Conservation (phyloP, 2,888 invertebrate genomes). For the Morinoia aosen region DNA sequence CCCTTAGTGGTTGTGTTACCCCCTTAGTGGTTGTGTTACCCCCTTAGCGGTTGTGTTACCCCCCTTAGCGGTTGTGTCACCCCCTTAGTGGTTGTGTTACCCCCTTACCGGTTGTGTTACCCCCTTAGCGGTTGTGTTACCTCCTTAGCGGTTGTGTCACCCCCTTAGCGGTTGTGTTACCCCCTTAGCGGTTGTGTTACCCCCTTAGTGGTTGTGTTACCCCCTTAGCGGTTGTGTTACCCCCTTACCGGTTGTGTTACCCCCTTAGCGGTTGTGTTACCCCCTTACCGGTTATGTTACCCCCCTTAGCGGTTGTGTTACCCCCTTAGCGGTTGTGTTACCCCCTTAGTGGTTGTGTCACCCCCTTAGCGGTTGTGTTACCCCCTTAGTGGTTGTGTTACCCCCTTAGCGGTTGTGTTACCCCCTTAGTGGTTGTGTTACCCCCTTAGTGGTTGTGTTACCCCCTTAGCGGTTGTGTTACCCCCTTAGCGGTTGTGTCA, state of each 20-base stretch:
- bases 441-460: too few relatives aligned
- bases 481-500: not conserved
- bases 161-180: not conserved
- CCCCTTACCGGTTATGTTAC: not conserved
- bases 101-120: too few relatives aligned
- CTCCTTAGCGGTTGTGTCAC: not conserved
- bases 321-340: not conserved
- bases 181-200: not conserved
- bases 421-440: not conserved
- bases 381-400: too few relatives aligned
- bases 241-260: not conserved
- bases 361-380: not conserved
- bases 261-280: not conserved
- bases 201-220: not conserved
- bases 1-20: not conserved
- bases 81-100: not conserved
- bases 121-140: not conserved
- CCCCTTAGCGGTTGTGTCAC: too few relatives aligned
- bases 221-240: not conserved
- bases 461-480: not conserved
- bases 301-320: not conserved
- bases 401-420: not conserved
- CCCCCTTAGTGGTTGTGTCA: too few relatives aligned
- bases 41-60: not conserved
- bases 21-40: too few relatives aligned